Conservation (phyloP, 2,113 vertebrate species). For the Rhinoderma darwinii region DNA sequence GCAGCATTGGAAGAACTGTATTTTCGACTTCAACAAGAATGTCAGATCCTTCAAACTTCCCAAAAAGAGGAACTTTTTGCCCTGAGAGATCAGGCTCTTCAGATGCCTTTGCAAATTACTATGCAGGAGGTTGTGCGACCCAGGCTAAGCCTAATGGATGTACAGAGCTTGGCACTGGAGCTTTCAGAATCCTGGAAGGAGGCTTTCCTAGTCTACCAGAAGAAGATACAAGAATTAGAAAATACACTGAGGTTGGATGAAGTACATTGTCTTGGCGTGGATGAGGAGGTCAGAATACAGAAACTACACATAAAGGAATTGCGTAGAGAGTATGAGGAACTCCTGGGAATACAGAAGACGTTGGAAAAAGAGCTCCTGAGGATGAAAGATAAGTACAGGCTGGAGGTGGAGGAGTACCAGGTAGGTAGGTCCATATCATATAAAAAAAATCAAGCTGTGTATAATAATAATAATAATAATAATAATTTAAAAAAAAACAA, state of each 20-base stretch:
- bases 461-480: too few relatives aligned
- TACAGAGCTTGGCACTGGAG: conserved; percentile 78
- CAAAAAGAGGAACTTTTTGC: conserved; percentile 73
- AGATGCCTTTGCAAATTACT: conserved; percentile 66
- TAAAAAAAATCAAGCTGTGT: not conserved
- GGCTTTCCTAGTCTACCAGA: conserved; percentile 81
- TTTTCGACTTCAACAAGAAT: conserved; percentile 77
- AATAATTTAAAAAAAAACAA: too few relatives aligned
- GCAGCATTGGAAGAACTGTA: conserved; percentile 79
- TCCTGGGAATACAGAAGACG: conserved; percentile 74
- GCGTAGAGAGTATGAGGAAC: conserved; percentile 73
- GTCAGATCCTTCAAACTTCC: conserved; percentile 71
- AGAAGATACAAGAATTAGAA: conserved; percentile 82
- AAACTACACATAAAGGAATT: conserved; percentile 78
- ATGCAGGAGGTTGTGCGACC: conserved; percentile 65
- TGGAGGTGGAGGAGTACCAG: conserved; percentile 80
- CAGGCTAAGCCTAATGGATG: conserved; percentile 73
- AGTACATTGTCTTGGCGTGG: conserved; percentile 74
- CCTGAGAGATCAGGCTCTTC: conserved; percentile 71
- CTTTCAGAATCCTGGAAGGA: conserved; percentile 82
- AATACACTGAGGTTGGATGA: conserved; percentile 74
- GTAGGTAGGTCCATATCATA: conserved; percentile 66
- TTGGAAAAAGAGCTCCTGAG: conserved; percentile 81
- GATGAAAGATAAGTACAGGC: conserved; percentile 77
- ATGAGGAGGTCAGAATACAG: conserved; percentile 77